Base-by-base conservation (phyloP, 2,113 vertebrate genomes). In the Reinhardtius hippoglossoides region DNA sequence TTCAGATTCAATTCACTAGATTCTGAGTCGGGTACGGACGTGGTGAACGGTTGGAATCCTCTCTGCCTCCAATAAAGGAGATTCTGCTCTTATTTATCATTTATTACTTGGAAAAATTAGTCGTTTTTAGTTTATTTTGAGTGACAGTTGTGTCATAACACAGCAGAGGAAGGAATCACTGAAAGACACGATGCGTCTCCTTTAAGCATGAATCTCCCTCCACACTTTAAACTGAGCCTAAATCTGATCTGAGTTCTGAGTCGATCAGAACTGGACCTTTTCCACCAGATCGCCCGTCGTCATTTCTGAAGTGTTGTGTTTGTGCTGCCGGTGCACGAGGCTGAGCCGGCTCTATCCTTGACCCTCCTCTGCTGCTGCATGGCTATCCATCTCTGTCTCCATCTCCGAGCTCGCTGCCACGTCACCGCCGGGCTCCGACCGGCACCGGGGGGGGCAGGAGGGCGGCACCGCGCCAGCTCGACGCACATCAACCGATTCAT, bases 321-420 rank as follows among this genome's bases (percentile, higher is more conserved):
- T 78, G 44, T 72, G 66, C 4, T 9, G 63, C 40, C 20, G 59
- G 40, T 76, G 72, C 59, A 31, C 42, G 5, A 18, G 1, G 35
- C 44, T 52, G 67, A 82, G 82, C 65, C 80, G 26, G 74, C 75
- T 71, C 79, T 31, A 78, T 76, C 73, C 78, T 80, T 68, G 75
- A 87, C 70, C 67, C 64, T 62, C 35, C 7, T 5, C 20, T 8
- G 6, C 75, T 62, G 76, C 71, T 81, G 70, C 75, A 61, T 50
- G 52, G 55, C n/a, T 0, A 85, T 87, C 83, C 65, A 77, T 85
- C 83, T 83, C 77, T 70, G 64, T 75, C 81, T 61, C n/a, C n/a
- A n/a, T n/a, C n/a, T n/a, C n/a, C n/a, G 23, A 0, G 68, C 46
- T 8, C 23, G 24, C 56, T 8, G 56, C 56, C 56, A 27, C 56